phyloP scores from a whole-genome alignment of 2,888 invertebrate genomes.

The Scaeva pyrastri region DNA sequence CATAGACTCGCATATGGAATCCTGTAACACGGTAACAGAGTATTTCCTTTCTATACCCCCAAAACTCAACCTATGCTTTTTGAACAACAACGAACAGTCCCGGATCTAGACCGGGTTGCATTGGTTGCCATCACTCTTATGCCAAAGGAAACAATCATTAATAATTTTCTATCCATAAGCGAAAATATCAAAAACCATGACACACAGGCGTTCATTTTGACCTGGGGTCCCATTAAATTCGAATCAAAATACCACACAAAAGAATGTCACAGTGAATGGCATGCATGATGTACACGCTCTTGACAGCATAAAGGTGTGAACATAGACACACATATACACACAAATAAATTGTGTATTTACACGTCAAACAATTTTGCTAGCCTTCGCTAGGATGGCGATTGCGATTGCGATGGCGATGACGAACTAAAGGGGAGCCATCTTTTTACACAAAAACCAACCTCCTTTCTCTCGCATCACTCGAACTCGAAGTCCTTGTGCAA shows the following conservation, averaged over 20 bases:
- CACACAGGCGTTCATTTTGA: constrained; percentile 43
- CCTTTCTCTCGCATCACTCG: not conserved
- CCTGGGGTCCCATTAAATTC: constrained; percentile 56
- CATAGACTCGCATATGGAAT: not conserved
- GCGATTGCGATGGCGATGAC: not conserved
- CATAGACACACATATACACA: constrained; percentile 1
- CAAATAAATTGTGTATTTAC: not conserved
- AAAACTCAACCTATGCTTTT: not conserved
- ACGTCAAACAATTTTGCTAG: not conserved
- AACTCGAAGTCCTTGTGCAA: not conserved
- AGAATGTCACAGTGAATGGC: constrained; percentile 64
- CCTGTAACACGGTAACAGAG: not conserved
- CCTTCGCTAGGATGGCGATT: not conserved
- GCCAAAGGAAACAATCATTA: constrained; percentile 57
- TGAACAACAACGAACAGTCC: not conserved
- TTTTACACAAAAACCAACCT: not conserved
- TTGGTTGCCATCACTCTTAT: not conserved
- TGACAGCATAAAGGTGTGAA: constrained; percentile 68
- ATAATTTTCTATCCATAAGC: constrained; percentile 54
- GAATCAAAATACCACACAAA: constrained; percentile 67
- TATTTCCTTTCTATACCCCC: constrained; percentile 16
- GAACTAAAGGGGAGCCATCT: not conserved
- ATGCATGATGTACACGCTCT: constrained; percentile 41
- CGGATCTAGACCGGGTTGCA: too few relatives aligned
- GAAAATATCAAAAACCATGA: constrained; percentile 57